phyloP scores from a whole-genome alignment of 1,140 invertebrate genomes.

The Anadara kagoshimensis region DNA sequence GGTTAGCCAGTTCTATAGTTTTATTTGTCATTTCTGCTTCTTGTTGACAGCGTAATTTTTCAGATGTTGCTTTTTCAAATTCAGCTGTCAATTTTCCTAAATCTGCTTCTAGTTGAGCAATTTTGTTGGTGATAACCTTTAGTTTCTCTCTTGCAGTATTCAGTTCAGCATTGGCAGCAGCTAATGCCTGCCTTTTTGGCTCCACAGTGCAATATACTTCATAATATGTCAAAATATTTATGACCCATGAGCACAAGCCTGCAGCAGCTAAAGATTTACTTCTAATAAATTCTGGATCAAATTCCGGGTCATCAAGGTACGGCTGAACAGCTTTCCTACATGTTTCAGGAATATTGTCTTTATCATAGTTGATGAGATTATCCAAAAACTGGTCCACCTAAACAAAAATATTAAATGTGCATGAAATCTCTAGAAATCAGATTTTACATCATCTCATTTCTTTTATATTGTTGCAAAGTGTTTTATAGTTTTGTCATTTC shows the following conservation, averaged over 20 bases:
- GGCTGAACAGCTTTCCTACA: slow-evolving; percentile 94
- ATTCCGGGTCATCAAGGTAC: slow-evolving; percentile 90
- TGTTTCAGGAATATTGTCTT: slow-evolving; percentile 96
- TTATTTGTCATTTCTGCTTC: slow-evolving; percentile 79
- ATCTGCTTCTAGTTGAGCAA: slow-evolving; percentile 90
- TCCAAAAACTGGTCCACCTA: slow-evolving; percentile 92
- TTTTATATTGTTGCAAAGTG: too few relatives aligned
- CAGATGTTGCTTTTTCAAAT: slow-evolving; percentile 91
- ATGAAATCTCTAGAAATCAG: too few relatives aligned
- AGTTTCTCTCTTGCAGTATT: slow-evolving; percentile 92
- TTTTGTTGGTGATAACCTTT: slow-evolving; percentile 89
- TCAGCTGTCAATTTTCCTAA: slow-evolving; percentile 89
- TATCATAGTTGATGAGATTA: slow-evolving; percentile 93
- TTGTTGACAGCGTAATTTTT: slow-evolving; percentile 87
- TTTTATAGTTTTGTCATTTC: too few relatives aligned
- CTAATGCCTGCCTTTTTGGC: slow-evolving; percentile 92
- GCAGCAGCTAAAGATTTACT: slow-evolving; percentile 95
- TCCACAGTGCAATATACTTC: slow-evolving; percentile 97
- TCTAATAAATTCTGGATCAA: slow-evolving; percentile 93
- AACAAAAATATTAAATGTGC: too few relatives aligned
- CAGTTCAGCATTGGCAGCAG: slow-evolving; percentile 92
- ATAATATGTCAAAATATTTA: slow-evolving; percentile 93
- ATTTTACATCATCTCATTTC: too few relatives aligned
- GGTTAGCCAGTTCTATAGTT: slow-evolving; percentile 94
- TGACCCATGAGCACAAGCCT: slow-evolving; percentile 96